Evolutionary conservation across 2,888 invertebrate genomes (phyloP), one percentile per base, ranked within the genome.

Genomic region (Cerceris rybyensis): DNA sequence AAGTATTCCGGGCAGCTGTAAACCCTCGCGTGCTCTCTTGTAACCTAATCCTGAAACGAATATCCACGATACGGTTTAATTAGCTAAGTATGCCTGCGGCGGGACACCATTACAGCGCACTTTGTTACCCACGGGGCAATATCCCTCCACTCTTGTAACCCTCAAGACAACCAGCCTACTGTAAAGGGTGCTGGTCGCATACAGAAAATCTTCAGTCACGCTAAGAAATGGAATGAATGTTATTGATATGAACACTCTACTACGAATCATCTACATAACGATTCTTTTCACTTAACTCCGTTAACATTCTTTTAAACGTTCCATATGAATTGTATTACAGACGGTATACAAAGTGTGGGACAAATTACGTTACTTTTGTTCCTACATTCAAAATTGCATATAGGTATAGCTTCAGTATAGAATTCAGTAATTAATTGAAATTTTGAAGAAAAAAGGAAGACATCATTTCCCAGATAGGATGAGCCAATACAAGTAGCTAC

Each of bases 61-160:
- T 80, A 78, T 76, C 71, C 68, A 73, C 82, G 86, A 81, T 83
- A 86, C 82, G 83, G 86, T 88, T 89, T 88, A 89, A 89, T 89
- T 88, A 89, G 76, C 86, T 88, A 88, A 89, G 88, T 88, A 87
- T 78, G 83, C 84, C 75, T 73, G 69, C 85, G 82, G 82, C 76
- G 81, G 79, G 78, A 81, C 74, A 81, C 78, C 82, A 85, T 88
- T 88, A 88, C 82, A 50, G 73, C 80, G 85, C 82, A 86, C 80
- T 87, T 87, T 87, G 73, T 59, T 79, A 71, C 64, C 78, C 71
- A 72, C 54, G 58, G 69, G 73, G 72, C 74, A 75, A 80, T 80
- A 84, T 76, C 54, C 65, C 17, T 68, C 68, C 55, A 65, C 46
- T 42, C 41, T 64, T 46, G 42, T 65, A 39, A 4, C 16, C n/a